These are phyloP conservation scores for Caenorhabditis angaria DNA, from an alignment of 2,888 invertebrate species.

Conservation along the genomic window DNA sequence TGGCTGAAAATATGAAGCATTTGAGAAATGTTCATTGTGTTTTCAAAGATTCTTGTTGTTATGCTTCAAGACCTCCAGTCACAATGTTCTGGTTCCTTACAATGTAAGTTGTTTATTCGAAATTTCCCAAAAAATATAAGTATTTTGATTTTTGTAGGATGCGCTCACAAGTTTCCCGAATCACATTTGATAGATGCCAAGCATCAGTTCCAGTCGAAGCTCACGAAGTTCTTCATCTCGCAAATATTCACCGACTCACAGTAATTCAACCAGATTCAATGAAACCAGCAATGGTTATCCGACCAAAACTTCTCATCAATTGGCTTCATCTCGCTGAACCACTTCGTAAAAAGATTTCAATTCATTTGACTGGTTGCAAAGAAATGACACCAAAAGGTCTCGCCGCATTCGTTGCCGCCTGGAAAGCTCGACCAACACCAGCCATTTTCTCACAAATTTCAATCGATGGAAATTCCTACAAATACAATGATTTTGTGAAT, in stretches of 20 bases:
- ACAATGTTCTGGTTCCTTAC: constrained; percentile 38
- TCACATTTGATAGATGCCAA: constrained; percentile 40
- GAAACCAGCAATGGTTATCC: constrained; percentile 19
- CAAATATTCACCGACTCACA: constrained; percentile 26
- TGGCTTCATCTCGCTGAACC: constrained; percentile 28
- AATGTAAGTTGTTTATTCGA: constrained; percentile 9
- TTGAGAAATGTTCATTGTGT: constrained; percentile 28
- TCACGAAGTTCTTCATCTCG: constrained; percentile 29
- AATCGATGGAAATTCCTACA: constrained; percentile 39
- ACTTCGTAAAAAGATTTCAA: constrained; percentile 28
- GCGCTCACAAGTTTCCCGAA: constrained; percentile 13
- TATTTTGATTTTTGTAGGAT: constrained; percentile 8
- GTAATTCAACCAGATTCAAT: constrained; percentile 31
- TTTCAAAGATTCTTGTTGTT: constrained; percentile 40
- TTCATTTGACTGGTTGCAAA: constrained; percentile 32
- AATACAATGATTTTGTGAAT: constrained; percentile 34
- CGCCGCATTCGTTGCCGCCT: constrained; percentile 15
- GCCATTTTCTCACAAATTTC: constrained; percentile 35
- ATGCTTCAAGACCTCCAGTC: constrained; percentile 31
- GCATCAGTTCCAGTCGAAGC: constrained; percentile 15
- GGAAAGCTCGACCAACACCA: constrained; percentile 15
- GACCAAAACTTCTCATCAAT: constrained; percentile 8
- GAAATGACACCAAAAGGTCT: constrained; percentile 32
- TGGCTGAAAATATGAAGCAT: constrained; percentile 13
- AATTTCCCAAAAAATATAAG: not conserved